Conservation (phyloP, 2,888 invertebrate species). For the Harpagoxenus sublaevis region DNA sequence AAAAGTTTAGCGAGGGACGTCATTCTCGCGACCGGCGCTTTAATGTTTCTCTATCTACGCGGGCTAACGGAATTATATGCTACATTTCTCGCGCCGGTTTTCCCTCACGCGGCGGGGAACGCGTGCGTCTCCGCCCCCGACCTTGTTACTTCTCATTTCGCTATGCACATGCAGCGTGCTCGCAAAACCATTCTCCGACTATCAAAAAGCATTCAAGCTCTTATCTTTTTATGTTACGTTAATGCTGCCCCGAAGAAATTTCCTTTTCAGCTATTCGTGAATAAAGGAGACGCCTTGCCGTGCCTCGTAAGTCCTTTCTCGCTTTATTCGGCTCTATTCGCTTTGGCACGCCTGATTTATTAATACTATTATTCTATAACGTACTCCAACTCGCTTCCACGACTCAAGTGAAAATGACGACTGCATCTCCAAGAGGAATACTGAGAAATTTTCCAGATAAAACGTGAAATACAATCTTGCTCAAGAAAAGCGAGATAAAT, state of each 20-base stretch:
- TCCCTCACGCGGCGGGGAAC: not conserved
- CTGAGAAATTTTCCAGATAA: slow-evolving; percentile 19
- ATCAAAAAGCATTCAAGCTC: slow-evolving; percentile 44
- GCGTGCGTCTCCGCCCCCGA: slow-evolving; percentile 21
- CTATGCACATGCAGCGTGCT: slow-evolving; percentile 13
- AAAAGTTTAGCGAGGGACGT: slow-evolving; percentile 21
- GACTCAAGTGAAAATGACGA: slow-evolving; percentile 3
- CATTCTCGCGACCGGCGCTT: slow-evolving; percentile 14
- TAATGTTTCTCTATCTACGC: slow-evolving; percentile 40
- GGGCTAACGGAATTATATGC: slow-evolving; percentile 36
- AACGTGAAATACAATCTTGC: slow-evolving; percentile 19
- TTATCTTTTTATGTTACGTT: slow-evolving; percentile 50
- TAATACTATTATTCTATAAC: slow-evolving; percentile 50
- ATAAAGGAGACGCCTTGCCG: slow-evolving; percentile 28
- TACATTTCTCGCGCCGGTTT: slow-evolving; percentile 28
- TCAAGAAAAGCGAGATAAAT: slow-evolving; percentile 31
- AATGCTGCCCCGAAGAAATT: slow-evolving; percentile 19
- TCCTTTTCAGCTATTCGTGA: slow-evolving; percentile 20
- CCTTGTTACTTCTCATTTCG: slow-evolving; percentile 45
- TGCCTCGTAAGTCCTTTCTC: slow-evolving; percentile 18
- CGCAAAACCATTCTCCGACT: slow-evolving; percentile 39
- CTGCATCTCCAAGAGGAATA: slow-evolving; percentile 21
- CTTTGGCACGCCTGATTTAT: slow-evolving; percentile 44
- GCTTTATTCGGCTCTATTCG: slow-evolving; percentile 7
- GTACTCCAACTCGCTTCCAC: not conserved